Percentiles rank a stretch among this genome's conserved stretches.
These are phyloP conservation scores for Neodiprion fabricii DNA, from an alignment of 1,140 invertebrate genomes.

Conservation along the genomic window DNA sequence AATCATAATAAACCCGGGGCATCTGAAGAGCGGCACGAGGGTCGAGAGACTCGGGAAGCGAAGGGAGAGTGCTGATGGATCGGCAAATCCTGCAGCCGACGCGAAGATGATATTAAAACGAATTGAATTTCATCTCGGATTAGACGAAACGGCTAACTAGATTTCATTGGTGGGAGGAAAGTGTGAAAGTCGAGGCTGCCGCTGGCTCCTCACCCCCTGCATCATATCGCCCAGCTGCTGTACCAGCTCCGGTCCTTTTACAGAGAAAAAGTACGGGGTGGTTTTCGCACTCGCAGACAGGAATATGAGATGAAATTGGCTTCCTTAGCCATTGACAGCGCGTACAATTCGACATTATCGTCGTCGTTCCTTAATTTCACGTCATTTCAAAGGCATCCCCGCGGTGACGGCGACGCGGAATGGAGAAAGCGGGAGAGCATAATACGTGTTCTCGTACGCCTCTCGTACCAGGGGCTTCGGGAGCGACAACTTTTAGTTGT, in stretches of 20 bases:
- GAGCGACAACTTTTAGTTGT: neutral
- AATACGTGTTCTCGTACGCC: neutral
- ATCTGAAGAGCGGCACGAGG: neutral
- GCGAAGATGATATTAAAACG: conserved; percentile 2
- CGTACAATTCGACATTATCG: conserved; percentile 7
- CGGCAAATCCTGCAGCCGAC: conserved; percentile 3
- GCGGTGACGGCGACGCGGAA: neutral
- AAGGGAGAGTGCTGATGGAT: neutral
- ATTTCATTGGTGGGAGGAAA: neutral
- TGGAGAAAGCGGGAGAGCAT: too few relatives aligned
- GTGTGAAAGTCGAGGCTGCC: neutral
- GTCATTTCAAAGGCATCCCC: conserved; percentile 3
- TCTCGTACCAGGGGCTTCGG: neutral
- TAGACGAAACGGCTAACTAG: conserved; percentile 5
- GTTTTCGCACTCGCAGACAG: neutral
- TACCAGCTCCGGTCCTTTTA: neutral
- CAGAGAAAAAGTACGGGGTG: neutral
- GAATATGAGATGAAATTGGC: conserved; percentile 3
- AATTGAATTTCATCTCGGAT: conserved; percentile 7
- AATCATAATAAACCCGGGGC: neutral
- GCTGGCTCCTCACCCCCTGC: neutral
- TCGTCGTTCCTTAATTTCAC: neutral
- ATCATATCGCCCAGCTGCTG: too few relatives aligned
- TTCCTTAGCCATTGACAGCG: neutral
- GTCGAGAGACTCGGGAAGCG: neutral